phyloP scores from a whole-genome alignment of 2,797 vertebrate genomes.

The Columba guinea region DNA sequence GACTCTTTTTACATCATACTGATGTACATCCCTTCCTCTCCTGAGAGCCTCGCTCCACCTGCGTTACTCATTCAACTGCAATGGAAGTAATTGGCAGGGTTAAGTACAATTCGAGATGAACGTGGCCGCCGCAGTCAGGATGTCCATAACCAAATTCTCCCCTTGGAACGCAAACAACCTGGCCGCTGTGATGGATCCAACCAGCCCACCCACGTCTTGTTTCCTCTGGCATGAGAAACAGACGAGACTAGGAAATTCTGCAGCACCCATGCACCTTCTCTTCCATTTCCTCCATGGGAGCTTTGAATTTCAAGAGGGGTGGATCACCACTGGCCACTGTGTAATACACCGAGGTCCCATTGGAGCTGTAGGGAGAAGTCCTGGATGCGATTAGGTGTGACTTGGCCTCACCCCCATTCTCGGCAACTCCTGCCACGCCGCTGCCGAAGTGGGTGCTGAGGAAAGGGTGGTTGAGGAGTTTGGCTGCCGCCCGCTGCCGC shows the following conservation, averaged over 20 bases:
- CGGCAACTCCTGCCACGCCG: conserved; percentile 72
- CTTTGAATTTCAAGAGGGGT: conserved; percentile 92
- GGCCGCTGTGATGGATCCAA: background rate
- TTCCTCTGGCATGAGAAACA: background rate
- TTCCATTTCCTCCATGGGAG: conserved; percentile 92
- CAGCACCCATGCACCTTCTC: conserved; percentile 89
- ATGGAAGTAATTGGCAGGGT: conserved; percentile 25
- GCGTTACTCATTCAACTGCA: conserved; percentile 7
- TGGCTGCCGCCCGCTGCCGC: conserved; percentile 91
- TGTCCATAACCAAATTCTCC: background rate
- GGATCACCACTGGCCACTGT: conserved; percentile 95
- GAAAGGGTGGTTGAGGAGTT: conserved; percentile 88
- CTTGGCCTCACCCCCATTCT: conserved; percentile 81
- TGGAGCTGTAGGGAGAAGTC: conserved; percentile 92
- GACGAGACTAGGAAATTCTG: conserved; percentile 86
- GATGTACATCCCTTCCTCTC: background rate
- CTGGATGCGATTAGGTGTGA: conserved; percentile 83
- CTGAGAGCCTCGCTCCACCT: conserved; percentile 1
- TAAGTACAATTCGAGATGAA: conserved; percentile 37
- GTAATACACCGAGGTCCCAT: conserved; percentile 91
- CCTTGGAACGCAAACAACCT: conserved; percentile 28
- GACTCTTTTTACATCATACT: background rate
- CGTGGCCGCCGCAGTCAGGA: background rate
- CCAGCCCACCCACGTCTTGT: background rate
- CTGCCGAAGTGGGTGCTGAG: conserved; percentile 89